phyloP scores from a whole-genome alignment of 1,140 invertebrate genomes.

The Trachymyrmex cornetzi region DNA sequence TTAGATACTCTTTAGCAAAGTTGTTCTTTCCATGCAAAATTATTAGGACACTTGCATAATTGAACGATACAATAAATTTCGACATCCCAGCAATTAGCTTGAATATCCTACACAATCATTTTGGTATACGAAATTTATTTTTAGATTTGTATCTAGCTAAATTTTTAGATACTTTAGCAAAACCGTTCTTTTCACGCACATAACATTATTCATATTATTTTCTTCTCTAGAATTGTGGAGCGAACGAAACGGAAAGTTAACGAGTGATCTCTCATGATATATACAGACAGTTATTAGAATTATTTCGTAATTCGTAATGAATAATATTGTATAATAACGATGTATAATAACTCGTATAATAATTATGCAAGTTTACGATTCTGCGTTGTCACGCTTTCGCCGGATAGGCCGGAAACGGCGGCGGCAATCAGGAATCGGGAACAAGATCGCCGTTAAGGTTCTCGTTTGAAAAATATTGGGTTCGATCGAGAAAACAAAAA shows the following conservation, averaged over 20 bases:
- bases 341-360: neutral
- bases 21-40: no score
- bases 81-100: no score
- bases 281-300: neutral
- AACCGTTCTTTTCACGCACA: no score
- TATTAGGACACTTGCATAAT: no score
- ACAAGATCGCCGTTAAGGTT: neutral
- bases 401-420: neutral
- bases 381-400: neutral
- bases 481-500: constrained; percentile 55
- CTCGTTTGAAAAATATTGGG: constrained; percentile 13
- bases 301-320: constrained; percentile 11
- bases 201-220: neutral
- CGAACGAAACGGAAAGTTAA: neutral
- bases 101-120: no score
- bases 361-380: neutral
- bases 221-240: neutral
- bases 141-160: no score
- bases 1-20: no score
- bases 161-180: no score
- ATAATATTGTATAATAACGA: neutral
- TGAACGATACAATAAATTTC: no score
- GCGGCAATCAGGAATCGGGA: constrained; percentile 15
- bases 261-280: neutral
- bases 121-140: no score